Evolutionary conservation across 2,113 vertebrate species (phyloP).

Genomic region (Pterocles burchelli): DNA sequence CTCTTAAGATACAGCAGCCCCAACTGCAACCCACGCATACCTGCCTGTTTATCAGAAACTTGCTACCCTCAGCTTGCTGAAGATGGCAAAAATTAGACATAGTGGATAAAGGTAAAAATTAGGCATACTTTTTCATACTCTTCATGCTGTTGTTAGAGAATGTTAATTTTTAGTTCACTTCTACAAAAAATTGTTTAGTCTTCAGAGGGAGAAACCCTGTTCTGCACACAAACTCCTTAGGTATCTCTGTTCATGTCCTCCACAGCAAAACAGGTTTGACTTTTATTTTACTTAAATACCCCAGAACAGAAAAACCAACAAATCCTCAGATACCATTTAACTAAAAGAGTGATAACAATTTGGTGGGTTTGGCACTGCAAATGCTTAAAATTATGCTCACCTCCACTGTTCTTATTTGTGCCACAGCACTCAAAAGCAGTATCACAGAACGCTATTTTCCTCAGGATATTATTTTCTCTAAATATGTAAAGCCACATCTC

Average conservation of each 20-base stretch:
- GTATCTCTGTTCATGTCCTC: not conserved
- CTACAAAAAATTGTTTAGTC: not conserved
- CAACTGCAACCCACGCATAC: not conserved
- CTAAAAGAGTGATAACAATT: not conserved
- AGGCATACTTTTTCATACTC: not conserved
- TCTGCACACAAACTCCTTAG: not conserved
- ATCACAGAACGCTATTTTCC: not conserved
- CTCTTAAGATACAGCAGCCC: not conserved
- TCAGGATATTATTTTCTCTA: not conserved
- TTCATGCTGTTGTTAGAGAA: not conserved
- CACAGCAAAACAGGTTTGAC: not conserved
- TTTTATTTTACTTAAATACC: not conserved
- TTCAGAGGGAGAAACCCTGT: not conserved
- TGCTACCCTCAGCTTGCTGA: not conserved
- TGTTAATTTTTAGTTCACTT: not conserved
- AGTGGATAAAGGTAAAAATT: not conserved
- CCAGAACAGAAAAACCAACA: fast-evolving
- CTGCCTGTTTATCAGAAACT: not conserved
- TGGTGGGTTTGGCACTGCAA: not conserved
- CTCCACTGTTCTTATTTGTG: not conserved
- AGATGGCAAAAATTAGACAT: not conserved
- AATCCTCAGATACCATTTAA: not conserved
- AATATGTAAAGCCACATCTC: not conserved
- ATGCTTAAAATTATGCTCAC: not conserved
- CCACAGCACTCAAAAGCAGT: not conserved